phyloP scores from a whole-genome alignment of 2,888 invertebrate species.

The Diaprepes abbreviatus region DNA sequence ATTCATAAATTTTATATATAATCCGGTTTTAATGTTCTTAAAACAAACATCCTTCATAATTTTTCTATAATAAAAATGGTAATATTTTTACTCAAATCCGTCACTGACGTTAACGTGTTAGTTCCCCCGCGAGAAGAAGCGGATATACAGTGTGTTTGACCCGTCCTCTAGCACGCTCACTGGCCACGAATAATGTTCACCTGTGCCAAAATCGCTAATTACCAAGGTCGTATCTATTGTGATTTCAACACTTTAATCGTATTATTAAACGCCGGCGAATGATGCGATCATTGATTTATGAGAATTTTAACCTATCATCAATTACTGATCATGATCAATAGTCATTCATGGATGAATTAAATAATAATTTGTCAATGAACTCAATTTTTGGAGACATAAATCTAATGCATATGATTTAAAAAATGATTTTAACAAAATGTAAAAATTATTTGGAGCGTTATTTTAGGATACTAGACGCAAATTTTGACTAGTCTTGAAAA shows the following conservation, averaged over 20 bases:
- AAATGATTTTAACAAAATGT: too few species aligned
- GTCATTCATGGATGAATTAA: slow-evolving; percentile 8
- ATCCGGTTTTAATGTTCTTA: too few species aligned
- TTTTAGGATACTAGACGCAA: too few species aligned
- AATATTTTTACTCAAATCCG: slow-evolving; percentile 16
- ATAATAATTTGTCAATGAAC: background rate
- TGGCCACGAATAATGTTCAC: slow-evolving; percentile 61
- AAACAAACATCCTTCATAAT: too few species aligned
- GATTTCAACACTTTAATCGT: slow-evolving; percentile 50
- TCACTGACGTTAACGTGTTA: slow-evolving; percentile 33
- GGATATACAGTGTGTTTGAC: slow-evolving; percentile 64
- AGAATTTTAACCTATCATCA: slow-evolving; percentile 27
- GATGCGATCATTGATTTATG: slow-evolving; percentile 29
- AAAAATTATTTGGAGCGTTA: too few species aligned
- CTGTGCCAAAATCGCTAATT: slow-evolving; percentile 63
- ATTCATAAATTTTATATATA: too few species aligned
- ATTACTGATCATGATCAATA: slow-evolving; percentile 11
- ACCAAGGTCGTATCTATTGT: slow-evolving; percentile 60
- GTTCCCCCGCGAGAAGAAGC: slow-evolving; percentile 49
- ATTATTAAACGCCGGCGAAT: slow-evolving; percentile 31
- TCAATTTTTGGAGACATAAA: too few species aligned
- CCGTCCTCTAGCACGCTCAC: slow-evolving; percentile 61
- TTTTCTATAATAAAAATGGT: too few species aligned
- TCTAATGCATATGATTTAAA: too few species aligned
- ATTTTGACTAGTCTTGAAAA: too few species aligned